Evolutionary conservation across 2,797 vertebrate genomes (phyloP).

Genomic region (Gallirallus australis): DNA sequence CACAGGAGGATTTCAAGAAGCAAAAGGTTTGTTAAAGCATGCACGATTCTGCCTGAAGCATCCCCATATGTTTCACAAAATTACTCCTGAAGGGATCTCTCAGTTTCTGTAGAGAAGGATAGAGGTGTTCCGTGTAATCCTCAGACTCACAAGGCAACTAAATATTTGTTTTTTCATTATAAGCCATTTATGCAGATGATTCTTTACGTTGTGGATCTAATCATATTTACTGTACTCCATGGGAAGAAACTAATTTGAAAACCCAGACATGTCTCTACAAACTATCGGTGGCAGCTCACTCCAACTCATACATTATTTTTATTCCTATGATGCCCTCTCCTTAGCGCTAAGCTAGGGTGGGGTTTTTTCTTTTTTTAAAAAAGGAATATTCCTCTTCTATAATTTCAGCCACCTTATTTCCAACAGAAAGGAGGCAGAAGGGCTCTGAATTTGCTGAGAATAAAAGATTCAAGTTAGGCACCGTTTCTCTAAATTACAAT

Average conservation of each 20-base stretch:
- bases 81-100: not conserved
- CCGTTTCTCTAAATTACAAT: constrained; percentile 59
- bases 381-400: not conserved
- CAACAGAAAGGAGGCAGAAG: constrained; percentile 47
- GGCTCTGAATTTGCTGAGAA: constrained; percentile 13
- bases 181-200: not conserved
- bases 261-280: constrained; percentile 10
- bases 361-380: not conserved
- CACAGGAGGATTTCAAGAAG: not conserved
- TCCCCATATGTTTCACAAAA: not conserved
- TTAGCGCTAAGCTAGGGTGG: not conserved
- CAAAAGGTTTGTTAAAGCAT: not conserved
- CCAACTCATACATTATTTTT: constrained; percentile 30
- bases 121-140: not conserved
- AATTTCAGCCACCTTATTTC: constrained; percentile 33
- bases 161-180: not conserved
- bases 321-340: constrained; percentile 17
- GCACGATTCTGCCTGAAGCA: not conserved
- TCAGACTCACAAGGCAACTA: not conserved
- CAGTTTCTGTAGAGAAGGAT: not conserved
- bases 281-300: not conserved
- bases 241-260: constrained; percentile 1
- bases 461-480: not conserved
- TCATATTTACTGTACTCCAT: not conserved
- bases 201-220: not conserved